Evolutionary conservation across 1,140 invertebrate genomes (phyloP).

Genomic region (Drosophila pseudoobscura): DNA sequence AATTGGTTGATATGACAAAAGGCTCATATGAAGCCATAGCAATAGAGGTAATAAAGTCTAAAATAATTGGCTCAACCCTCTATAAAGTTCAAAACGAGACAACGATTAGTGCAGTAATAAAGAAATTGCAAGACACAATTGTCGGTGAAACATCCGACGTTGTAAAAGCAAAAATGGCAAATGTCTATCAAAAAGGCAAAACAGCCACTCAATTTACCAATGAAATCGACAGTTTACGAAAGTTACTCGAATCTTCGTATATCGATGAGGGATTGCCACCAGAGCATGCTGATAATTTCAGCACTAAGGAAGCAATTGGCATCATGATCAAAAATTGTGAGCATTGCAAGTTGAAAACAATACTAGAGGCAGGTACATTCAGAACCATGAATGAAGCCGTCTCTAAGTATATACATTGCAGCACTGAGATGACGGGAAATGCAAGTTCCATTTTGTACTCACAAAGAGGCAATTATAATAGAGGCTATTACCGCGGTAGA

Average conservation of each 20-base stretch:
- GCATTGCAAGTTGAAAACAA: background rate
- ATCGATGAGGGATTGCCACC: constrained; percentile 5
- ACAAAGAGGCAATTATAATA: background rate
- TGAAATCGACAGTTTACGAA: background rate
- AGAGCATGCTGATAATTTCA: background rate
- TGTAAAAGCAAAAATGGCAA: too few species aligned
- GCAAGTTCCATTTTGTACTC: background rate
- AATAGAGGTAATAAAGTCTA: constrained; percentile 1
- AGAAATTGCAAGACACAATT: constrained; percentile 3
- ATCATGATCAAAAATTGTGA: too few species aligned
- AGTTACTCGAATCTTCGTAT: background rate
- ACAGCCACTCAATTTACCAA: background rate
- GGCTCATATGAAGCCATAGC: background rate
- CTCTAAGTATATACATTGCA: constrained; percentile 1
- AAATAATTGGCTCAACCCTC: background rate
- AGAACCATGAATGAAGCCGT: constrained; percentile 1
- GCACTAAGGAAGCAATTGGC: too few species aligned
- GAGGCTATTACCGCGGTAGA: background rate
- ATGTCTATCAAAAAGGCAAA: background rate
- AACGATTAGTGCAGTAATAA: background rate
- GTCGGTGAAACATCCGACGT: constrained; percentile 1
- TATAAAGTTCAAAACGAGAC: constrained; percentile 8
- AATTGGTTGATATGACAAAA: background rate
- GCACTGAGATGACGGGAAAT: constrained; percentile 1
- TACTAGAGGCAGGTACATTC: background rate